Conservation (phyloP, 2,797 vertebrate genomes). For the Epinephelus awoara region DNA sequence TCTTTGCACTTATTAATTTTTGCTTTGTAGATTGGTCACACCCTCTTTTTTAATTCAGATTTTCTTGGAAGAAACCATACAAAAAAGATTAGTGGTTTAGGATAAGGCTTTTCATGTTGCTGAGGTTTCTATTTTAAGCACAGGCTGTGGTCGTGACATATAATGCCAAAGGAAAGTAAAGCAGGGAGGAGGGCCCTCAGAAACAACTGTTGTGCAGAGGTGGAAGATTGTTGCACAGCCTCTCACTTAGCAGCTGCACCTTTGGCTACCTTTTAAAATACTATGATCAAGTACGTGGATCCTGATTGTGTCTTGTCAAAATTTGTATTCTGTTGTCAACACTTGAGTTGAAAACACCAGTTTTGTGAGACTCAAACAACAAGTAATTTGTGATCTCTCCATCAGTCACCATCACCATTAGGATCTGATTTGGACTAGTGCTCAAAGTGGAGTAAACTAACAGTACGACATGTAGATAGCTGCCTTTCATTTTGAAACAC, state of each 20-base stretch:
- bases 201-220: constrained; percentile 33
- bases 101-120: constrained; percentile 64
- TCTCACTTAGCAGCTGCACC: constrained; percentile 10
- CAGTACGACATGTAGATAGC: neutral
- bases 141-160: constrained; percentile 62
- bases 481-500: constrained; percentile 12
- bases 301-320: neutral
- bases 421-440: neutral
- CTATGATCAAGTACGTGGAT: neutral
- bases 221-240: constrained; percentile 33
- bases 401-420: neutral
- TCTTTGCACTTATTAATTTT: constrained; percentile 39
- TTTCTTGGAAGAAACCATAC: constrained; percentile 51
- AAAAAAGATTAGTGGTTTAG: constrained; percentile 66
- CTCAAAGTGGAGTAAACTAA: neutral
- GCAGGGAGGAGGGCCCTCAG: constrained; percentile 34
- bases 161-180: constrained; percentile 52
- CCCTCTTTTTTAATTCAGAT: constrained; percentile 41
- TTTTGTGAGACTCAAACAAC: neutral
- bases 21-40: constrained; percentile 39
- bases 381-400: neutral
- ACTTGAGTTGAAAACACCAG: neutral
- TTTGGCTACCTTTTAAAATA: neutral
- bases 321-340: neutral
- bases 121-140: constrained; percentile 70